Percentiles rank a stretch among this genome's conserved stretches.
phyloP scores from a whole-genome alignment of 2,797 vertebrate genomes.

The Chanos chanos region DNA sequence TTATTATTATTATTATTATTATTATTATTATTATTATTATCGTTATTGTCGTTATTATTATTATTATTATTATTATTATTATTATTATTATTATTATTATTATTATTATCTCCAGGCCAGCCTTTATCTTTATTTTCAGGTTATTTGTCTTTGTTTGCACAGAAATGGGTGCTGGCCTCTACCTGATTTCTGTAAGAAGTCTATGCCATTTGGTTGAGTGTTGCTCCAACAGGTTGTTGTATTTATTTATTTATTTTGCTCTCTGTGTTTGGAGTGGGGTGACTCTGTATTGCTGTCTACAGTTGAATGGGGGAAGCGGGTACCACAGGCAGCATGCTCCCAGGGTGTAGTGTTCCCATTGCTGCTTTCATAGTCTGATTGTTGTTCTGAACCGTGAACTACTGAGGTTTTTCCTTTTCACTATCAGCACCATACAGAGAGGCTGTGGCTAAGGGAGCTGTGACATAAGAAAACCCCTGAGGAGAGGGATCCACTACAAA shows the following conservation, averaged over 20 bases:
- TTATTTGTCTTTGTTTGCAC: constrained; percentile 61
- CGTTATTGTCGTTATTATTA: too few species aligned
- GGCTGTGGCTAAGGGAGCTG: neutral
- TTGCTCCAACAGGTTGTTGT: constrained; percentile 78
- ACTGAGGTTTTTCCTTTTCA: constrained; percentile 33
- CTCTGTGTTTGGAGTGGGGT: constrained; percentile 50
- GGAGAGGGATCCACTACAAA: too few species aligned
- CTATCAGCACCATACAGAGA: constrained; percentile 30
- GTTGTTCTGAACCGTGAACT: constrained; percentile 27
- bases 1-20: too few species aligned
- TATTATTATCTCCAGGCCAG: too few species aligned
- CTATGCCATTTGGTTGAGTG: constrained; percentile 68
- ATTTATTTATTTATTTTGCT: constrained; percentile 82
- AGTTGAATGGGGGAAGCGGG: constrained; percentile 52
- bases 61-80: too few species aligned
- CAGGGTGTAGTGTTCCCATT: constrained; percentile 66
- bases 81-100: too few species aligned
- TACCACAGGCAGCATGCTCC: constrained; percentile 71
- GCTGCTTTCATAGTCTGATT: constrained; percentile 44
- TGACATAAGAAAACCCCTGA: too few species aligned
- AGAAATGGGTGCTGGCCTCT: constrained; percentile 59
- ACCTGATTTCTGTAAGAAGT: neutral
- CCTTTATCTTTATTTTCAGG: constrained; percentile 52
- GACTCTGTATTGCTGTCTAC: constrained; percentile 55
- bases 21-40: too few species aligned